phyloP scores from a whole-genome alignment of 1,140 invertebrate genomes.

The Drosophila carrolli region DNA sequence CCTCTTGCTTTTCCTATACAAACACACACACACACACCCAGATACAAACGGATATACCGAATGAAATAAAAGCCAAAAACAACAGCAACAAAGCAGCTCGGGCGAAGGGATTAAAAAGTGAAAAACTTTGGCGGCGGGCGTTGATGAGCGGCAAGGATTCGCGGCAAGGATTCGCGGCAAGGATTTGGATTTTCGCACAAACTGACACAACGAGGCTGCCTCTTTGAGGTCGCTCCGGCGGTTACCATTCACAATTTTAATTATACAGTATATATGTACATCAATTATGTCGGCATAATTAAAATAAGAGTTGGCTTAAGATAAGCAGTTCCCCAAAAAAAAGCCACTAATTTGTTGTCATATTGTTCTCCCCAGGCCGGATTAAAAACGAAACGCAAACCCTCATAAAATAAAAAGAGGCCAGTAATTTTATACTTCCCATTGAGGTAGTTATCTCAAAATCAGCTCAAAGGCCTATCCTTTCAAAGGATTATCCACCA shows the following conservation, averaged over 20 bases:
- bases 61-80: slow-evolving; percentile 47
- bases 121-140: slow-evolving; percentile 76
- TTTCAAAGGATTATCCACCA: slow-evolving; percentile 20
- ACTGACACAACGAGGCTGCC: slow-evolving; percentile 7
- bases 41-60: slow-evolving; percentile 26
- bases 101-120: slow-evolving; percentile 71
- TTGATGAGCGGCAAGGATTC: slow-evolving; percentile 66
- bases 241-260: slow-evolving; percentile 51
- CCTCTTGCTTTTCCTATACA: slow-evolving; percentile 38
- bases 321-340: slow-evolving; percentile 25
- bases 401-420: slow-evolving; percentile 4
- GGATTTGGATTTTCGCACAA: slow-evolving; percentile 29
- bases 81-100: slow-evolving; percentile 28
- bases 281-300: slow-evolving; percentile 66
- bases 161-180: slow-evolving; percentile 30
- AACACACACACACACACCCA: slow-evolving; percentile 21
- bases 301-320: slow-evolving; percentile 47
- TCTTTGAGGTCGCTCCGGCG: slow-evolving; percentile 27
- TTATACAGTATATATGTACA: slow-evolving; percentile 32
- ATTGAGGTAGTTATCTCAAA: background rate
- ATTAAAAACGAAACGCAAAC: background rate
- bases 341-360: slow-evolving; percentile 28
- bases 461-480: background rate
- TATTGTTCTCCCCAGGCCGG: background rate
- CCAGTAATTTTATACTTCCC: slow-evolving; percentile 12